Evolutionary conservation across 37 sponge, comb jelly and placozoan genomes (phyloP).

Genomic region (Diacarnus erythraeanus): DNA sequence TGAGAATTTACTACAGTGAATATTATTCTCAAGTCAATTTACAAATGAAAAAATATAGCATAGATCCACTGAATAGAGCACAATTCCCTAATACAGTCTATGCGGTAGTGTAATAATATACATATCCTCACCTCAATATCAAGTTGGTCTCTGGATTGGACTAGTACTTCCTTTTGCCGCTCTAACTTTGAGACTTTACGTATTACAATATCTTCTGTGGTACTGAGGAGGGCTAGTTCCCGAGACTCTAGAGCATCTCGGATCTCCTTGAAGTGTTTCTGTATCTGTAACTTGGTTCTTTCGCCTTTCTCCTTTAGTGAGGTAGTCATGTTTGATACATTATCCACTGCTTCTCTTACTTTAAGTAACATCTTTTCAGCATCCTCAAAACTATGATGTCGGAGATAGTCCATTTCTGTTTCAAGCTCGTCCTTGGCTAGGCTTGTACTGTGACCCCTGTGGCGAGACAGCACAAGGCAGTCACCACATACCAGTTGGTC

Average conservation of each 20-base stretch:
- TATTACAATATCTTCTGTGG: slow-evolving; percentile 20
- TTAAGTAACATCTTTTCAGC: slow-evolving; percentile 14
- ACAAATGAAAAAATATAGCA: no score
- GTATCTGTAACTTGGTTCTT: slow-evolving; percentile 10
- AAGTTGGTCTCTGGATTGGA: slow-evolving; percentile 7
- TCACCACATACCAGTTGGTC: slow-evolving; percentile 29
- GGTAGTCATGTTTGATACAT: slow-evolving; percentile 9
- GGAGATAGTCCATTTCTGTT: slow-evolving; percentile 16
- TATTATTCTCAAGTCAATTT: no score
- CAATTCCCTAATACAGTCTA: no score
- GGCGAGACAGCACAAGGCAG: slow-evolving; percentile 10
- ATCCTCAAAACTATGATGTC: slow-evolving; percentile 6
- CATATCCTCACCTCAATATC: slow-evolving; percentile 4
- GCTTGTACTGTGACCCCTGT: slow-evolving; percentile 5
- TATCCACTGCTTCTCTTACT: slow-evolving; percentile 16
- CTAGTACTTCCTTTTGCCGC: slow-evolving; percentile 12
- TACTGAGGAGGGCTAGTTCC: slow-evolving; percentile 13
- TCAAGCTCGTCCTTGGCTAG: slow-evolving; percentile 1
- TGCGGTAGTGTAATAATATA: neutral
- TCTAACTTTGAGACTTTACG: slow-evolving; percentile 21
- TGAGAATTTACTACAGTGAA: no score
- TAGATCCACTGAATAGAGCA: no score
- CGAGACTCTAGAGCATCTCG: slow-evolving; percentile 12
- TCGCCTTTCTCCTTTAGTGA: slow-evolving; percentile 23
- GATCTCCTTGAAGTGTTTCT: slow-evolving; percentile 31